Base-by-base conservation (phyloP, 2,113 vertebrate species). In the Apodemus sylvaticus region DNA sequence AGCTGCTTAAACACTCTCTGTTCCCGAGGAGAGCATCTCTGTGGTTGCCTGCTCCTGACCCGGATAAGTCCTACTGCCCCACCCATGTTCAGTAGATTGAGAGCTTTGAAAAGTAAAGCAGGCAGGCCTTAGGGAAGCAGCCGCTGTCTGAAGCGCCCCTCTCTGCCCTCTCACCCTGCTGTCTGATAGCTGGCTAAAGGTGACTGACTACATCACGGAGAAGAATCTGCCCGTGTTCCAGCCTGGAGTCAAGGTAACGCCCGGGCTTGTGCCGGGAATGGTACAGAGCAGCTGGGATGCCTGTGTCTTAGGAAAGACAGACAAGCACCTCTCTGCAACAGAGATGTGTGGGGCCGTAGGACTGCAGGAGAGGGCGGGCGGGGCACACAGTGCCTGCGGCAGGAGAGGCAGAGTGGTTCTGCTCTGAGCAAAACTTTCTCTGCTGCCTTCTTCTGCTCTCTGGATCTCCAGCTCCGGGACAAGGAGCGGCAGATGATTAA, bases 401-500 rank as follows among this genome's bases (percentile, higher is more conserved):
- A 29, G 58, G 66, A 48, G 66, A 22, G n/a, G 62, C 10, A 1
- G 45, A 55, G 19, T 0, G 0, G 8, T 12, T 39, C 31, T 74
- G 39, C 70, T 76, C 93, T 97, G 62, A 96, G 86, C 58, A 45
- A 0, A 86, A 87, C 93, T 79, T 45, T 53, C 20, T 96, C 66
- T 62, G 13, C 24, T 58, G 5, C 58, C 51, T 96, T 91, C 55
- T 68, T 55, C 42, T 20, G 42, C 5, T 29, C 66, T 96, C 96
- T 13, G 48, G 29, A 10, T 4, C 53, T 39, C 29, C 98, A 99
- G 99, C 99, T 99, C 77, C 99, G 99, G 96, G 99, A 99, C 91
- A 99, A 99, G 97, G 99, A 99, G 93, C 99, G 99, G n/a, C 99
- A 99, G 97, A 98, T 99, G 98, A 99, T 99, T 86, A 99, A 99